Evolutionary conservation across 2,888 invertebrate genomes (phyloP), one percentile per base, ranked within the genome.

Genomic region (Acanthacorydalis orientalis): DNA sequence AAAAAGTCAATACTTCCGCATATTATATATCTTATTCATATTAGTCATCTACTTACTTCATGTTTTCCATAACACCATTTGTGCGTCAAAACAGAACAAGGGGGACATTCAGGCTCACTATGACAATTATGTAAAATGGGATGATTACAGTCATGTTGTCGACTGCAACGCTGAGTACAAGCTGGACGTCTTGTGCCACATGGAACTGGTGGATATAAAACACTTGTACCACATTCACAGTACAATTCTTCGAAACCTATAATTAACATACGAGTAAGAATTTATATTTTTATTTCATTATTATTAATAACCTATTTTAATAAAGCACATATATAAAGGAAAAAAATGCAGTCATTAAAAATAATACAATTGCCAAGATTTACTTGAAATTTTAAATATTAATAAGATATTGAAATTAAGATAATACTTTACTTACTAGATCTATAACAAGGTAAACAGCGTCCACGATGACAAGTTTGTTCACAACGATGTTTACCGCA

Each of bases 401-500:
- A 23, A 23, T 23, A 23, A 23, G 6, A 23, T 23, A 7, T 45
- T 11, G 6, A 44, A 49, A 49, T 40, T 43, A 42, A 14, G 39
- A 34, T 10, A 45, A 15, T 38, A 16, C 34, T 43, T 15, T 48
- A 72, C 77, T 69, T 61, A 78, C 85, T 80, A 57, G 83, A 78
- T 56, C 80, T 72, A 55, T 80, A 76, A 63, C 91, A 92, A 2
- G 83, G 79, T 39, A 75, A 74, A 59, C 88, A 89, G 56, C 80
- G 79, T 15, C 91, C 91, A 47, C 80, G 78, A 67, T 97, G 97
- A 64, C 96, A 97, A 46, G 82, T 78, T 58, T 83, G 79, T 55
- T 86, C 77, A 67, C 96, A 96, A 57, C 81, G 80, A 64, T 97
- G 96, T 54, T 78, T 73, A 48, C 91, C 91, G 67, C 97, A 97